A percentile compares a stretch with the other conserved stretches of the same genome.
Conservation (phyloP, 2,888 invertebrate genomes). For the Brachyopa scutellaris region DNA sequence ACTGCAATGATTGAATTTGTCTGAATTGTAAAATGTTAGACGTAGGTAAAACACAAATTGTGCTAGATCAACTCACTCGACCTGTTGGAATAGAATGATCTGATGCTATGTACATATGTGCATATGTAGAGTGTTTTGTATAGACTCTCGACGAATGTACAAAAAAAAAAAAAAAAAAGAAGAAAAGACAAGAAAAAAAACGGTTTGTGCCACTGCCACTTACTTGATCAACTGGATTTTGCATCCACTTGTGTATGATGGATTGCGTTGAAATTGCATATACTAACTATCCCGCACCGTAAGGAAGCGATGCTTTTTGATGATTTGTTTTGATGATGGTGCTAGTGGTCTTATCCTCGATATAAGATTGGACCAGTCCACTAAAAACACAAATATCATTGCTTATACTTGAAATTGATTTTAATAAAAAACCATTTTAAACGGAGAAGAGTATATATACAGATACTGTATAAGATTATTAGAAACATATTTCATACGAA, state of each 20-base stretch:
- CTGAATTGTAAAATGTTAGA: background rate
- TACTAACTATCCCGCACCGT: background rate
- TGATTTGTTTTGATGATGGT: slow-evolving; percentile 22
- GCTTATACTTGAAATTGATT: background rate
- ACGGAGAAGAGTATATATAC: background rate
- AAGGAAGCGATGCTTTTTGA: slow-evolving; percentile 21
- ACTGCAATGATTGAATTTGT: slow-evolving; percentile 4
- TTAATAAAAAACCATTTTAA: background rate
- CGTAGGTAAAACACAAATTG: slow-evolving; percentile 5
- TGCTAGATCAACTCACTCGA: slow-evolving; percentile 43
- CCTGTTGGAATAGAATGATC: slow-evolving; percentile 37
- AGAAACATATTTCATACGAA: background rate
- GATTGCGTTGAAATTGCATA: slow-evolving; percentile 12
- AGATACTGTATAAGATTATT: background rate
- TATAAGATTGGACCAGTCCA: background rate
- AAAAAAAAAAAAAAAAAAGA: background rate
- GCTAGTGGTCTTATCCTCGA: background rate
- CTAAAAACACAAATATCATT: background rate
- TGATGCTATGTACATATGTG: too few relatives aligned
- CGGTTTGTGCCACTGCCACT: slow-evolving; percentile 38
- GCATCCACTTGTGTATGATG: slow-evolving; percentile 13
- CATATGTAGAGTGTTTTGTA: too few relatives aligned
- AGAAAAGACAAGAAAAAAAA: background rate
- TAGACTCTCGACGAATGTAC: slow-evolving; percentile 16
- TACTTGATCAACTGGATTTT: slow-evolving; percentile 54